Conservation (phyloP, 2,888 invertebrate genomes). For the Drosophila birchii region DNA sequence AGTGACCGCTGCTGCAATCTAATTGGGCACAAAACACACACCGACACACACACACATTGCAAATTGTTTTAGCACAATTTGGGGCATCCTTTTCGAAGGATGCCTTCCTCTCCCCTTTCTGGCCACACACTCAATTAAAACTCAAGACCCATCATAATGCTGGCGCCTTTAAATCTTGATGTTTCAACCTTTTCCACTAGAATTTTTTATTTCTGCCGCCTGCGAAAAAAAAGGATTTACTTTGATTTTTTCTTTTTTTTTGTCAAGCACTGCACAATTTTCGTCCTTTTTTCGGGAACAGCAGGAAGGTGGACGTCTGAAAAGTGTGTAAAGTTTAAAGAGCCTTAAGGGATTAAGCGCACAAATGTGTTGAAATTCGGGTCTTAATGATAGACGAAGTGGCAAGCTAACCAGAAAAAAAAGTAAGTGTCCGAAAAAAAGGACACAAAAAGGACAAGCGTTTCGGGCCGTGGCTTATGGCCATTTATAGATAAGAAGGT, state of each 20-base stretch:
- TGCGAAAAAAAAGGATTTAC: constrained; percentile 69
- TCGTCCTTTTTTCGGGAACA: constrained; percentile 54
- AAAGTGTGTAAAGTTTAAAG: constrained; percentile 82
- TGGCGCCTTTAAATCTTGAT: constrained; percentile 74
- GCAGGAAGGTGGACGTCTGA: constrained; percentile 46
- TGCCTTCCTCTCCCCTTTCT: constrained; percentile 27
- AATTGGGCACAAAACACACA: constrained; percentile 68
- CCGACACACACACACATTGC: constrained; percentile 56
- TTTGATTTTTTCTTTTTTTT: constrained; percentile 61
- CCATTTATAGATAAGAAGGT: constrained; percentile 77
- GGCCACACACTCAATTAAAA: constrained; percentile 83
- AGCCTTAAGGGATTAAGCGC: constrained; percentile 81
- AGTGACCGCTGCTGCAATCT: constrained; percentile 74
- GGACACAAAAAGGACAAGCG: constrained; percentile 55
- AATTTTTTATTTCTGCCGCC: constrained; percentile 37
- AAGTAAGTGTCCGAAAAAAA: constrained; percentile 32
- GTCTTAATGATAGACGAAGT: constrained; percentile 64
- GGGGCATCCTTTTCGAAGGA: constrained; percentile 47
- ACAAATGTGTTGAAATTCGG: constrained; percentile 81
- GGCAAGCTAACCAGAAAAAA: constrained; percentile 36
- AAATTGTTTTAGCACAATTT: constrained; percentile 78
- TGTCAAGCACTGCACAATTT: constrained; percentile 50
- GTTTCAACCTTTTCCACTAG: constrained; percentile 70
- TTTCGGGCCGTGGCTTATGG: constrained; percentile 72
- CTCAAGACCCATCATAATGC: constrained; percentile 82